These are phyloP conservation scores for Harpalus rufipes DNA, from an alignment of 2,888 invertebrate species.

Conservation along the genomic window DNA sequence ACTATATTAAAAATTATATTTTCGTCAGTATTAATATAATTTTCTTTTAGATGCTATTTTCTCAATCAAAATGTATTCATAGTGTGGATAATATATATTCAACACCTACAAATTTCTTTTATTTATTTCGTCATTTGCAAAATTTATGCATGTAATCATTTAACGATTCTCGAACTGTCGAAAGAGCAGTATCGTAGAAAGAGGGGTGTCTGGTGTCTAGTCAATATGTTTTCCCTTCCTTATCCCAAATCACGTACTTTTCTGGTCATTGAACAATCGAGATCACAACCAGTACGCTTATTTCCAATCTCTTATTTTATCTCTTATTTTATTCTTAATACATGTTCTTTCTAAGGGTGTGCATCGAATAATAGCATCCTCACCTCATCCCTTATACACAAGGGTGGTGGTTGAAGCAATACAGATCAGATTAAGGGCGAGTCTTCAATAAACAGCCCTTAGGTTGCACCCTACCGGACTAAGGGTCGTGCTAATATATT, in stretches of 20 bases:
- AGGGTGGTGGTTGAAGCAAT: conserved; percentile 16
- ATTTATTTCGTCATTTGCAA: background rate
- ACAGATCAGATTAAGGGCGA: conserved; percentile 42
- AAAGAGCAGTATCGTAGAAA: background rate
- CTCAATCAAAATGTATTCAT: too few species aligned
- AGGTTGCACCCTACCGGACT: background rate
- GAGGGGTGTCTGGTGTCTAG: background rate
- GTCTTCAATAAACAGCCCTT: conserved; percentile 29
- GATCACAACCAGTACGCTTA: background rate
- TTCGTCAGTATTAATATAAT: too few species aligned
- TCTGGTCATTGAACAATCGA: background rate
- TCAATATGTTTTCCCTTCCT: background rate
- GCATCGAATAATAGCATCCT: background rate
- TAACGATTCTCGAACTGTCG: background rate
- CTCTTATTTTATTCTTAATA: background rate
- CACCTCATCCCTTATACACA: background rate
- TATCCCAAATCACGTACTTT: background rate
- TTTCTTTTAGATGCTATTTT: too few species aligned
- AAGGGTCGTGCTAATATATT: conserved; percentile 17
- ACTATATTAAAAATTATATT: too few species aligned
- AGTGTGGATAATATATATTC: background rate
- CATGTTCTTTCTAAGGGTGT: background rate
- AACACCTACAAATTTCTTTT: too few species aligned
- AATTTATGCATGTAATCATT: background rate
- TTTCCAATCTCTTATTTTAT: background rate